Percentiles rank a stretch among this genome's conserved stretches.
These are phyloP conservation scores for Exocentrus adspersus DNA, from an alignment of 2,888 invertebrate species.

Conservation along the genomic window DNA sequence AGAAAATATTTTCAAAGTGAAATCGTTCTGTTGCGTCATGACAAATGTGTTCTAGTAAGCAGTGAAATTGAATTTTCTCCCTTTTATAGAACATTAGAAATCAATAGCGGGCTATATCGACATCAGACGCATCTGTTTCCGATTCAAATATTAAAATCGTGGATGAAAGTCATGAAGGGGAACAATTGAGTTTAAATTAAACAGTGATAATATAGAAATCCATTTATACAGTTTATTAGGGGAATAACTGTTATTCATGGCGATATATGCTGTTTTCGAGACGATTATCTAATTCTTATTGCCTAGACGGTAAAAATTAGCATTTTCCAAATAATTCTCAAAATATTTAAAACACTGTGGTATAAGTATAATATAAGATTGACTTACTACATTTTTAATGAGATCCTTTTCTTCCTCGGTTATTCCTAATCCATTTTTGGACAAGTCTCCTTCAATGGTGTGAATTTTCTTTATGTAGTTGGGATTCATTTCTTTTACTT, in stretches of 20 bases:
- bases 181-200: too few relatives aligned
- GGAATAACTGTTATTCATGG: too few relatives aligned
- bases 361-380: background rate
- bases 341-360: background rate
- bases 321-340: too few relatives aligned
- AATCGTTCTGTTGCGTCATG: too few relatives aligned
- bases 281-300: too few relatives aligned
- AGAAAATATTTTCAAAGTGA: background rate
- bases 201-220: too few relatives aligned
- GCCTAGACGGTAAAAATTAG: too few relatives aligned
- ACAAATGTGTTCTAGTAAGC: background rate
- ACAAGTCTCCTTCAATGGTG: constrained; percentile 49
- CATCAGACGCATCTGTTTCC: background rate
- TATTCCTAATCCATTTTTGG: constrained; percentile 43
- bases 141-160: background rate
- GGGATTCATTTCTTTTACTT: constrained; percentile 24
- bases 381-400: constrained; percentile 44
- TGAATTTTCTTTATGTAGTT: constrained; percentile 42
- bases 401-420: constrained; percentile 37
- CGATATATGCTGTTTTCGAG: too few relatives aligned
- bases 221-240: too few relatives aligned
- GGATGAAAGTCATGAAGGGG: too few relatives aligned
- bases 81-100: background rate
- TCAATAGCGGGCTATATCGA: background rate
- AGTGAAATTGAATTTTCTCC: background rate